Evolutionary conservation across 64 coral and sea anemone species (phyloP), one percentile per base, ranked within the genome.

Genomic region (Exaiptasia diaphana): DNA sequence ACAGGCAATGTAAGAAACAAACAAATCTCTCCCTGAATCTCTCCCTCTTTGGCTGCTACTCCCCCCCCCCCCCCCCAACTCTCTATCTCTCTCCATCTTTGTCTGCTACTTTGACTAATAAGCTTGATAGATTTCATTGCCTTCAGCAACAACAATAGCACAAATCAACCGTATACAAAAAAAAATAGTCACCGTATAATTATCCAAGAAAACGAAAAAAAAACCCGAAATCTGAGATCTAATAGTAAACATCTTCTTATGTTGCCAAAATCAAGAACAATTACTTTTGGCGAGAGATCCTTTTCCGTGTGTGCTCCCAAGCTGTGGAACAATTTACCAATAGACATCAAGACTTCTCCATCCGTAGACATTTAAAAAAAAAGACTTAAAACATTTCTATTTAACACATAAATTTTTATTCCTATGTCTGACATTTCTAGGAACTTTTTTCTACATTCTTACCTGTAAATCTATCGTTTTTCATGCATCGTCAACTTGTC

Each of bases 1-100:
- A 79, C 52, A 64, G 75, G 42, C 70, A 31, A 25, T 71, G 90
- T 88, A 29, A 87, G 76, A 74, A 53, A 4, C 52, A n/a, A n/a
- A n/a, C n/a, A n/a, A n/a, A 46, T 1, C n/a, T n/a, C 4, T 13
- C 29, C 41, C 12, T 41, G 38, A 11, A 15, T 17, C 11, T 22
- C 9, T 48, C 21, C 24, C 64, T 37, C 3, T 68, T 3, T 29
- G 14, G 10, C 24, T 62, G 2, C 22, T 62, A 12, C 1, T 24
- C 26, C 23, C 58, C 20, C 12, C 3, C 58, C 34, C n/a, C n/a
- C n/a, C n/a, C n/a, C n/a, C n/a, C n/a, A n/a, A n/a, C n/a, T n/a
- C n/a, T n/a, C n/a, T n/a, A n/a, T n/a, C n/a, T n/a, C n/a, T n/a
- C n/a, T n/a, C n/a, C n/a, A n/a, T n/a, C n/a, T n/a, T n/a, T n/a